These are phyloP conservation scores for Hesperophylax magnus DNA, from an alignment of 1,140 invertebrate species.

Conservation along the genomic window DNA sequence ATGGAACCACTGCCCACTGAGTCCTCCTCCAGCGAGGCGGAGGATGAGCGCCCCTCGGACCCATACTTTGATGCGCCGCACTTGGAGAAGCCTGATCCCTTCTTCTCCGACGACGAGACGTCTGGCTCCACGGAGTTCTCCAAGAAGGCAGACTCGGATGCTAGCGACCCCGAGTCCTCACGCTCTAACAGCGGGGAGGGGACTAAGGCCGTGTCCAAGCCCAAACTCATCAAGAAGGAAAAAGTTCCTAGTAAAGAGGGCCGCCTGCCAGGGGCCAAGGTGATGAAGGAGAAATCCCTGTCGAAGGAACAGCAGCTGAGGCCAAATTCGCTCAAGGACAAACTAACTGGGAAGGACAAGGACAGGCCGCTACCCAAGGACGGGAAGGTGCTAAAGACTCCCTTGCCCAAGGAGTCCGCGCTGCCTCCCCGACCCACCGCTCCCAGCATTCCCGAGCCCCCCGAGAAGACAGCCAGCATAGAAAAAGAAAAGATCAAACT, in stretches of 20 bases:
- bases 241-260: constrained; percentile 9
- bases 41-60: constrained; percentile 59
- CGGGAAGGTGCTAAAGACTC: constrained; percentile 39
- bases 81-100: constrained; percentile 74
- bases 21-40: constrained; percentile 69
- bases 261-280: not conserved
- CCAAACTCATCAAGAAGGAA: constrained; percentile 45
- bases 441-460: constrained; percentile 64
- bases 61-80: constrained; percentile 64
- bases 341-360: not conserved
- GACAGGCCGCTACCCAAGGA: not conserved
- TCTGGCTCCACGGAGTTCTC: constrained; percentile 67
- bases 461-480: constrained; percentile 63
- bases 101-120: constrained; percentile 74
- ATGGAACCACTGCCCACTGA: constrained; percentile 86
- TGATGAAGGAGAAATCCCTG: constrained; percentile 22
- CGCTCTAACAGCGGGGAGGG: constrained; percentile 71
- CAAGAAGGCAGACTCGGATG: constrained; percentile 66
- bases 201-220: constrained; percentile 24
- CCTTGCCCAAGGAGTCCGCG: constrained; percentile 59
- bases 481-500: constrained; percentile 81
- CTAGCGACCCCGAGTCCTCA: constrained; percentile 75
- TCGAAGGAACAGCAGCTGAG: not conserved
- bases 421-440: constrained; percentile 60
- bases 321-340: constrained; percentile 17